Evolutionary conservation across 2,113 vertebrate species (phyloP).

Genomic region (Bos taurus): ARS-UCD2.0 NC_037349.1:41293501-41294000

Average conservation of each 20-base stretch:
- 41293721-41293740: slow-evolving; percentile 40
- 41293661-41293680: slow-evolving; percentile 22
- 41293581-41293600: slow-evolving; percentile 23
- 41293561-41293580: not conserved
- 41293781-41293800: slow-evolving; percentile 59
- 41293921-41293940: slow-evolving; percentile 40
- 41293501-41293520: not conserved
- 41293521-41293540: not conserved
- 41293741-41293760: slow-evolving; percentile 49
- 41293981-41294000: not conserved
- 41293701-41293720: slow-evolving; percentile 62
- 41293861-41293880: slow-evolving; percentile 42
- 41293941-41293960: slow-evolving; percentile 4
- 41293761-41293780: slow-evolving; percentile 52
- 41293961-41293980: slow-evolving; percentile 42
- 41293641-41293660: slow-evolving; percentile 50
- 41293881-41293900: slow-evolving; percentile 22
- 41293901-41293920: slow-evolving; percentile 39
- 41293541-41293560: not conserved
- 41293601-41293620: slow-evolving; percentile 22
- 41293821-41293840: slow-evolving; percentile 56
- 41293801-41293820: slow-evolving; percentile 59
- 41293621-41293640: slow-evolving; percentile 52
- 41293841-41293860: slow-evolving; percentile 57
- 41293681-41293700: slow-evolving; percentile 48